These are phyloP conservation scores for Carcina quercana DNA, from an alignment of 2,888 invertebrate genomes.

Conservation along the genomic window DNA sequence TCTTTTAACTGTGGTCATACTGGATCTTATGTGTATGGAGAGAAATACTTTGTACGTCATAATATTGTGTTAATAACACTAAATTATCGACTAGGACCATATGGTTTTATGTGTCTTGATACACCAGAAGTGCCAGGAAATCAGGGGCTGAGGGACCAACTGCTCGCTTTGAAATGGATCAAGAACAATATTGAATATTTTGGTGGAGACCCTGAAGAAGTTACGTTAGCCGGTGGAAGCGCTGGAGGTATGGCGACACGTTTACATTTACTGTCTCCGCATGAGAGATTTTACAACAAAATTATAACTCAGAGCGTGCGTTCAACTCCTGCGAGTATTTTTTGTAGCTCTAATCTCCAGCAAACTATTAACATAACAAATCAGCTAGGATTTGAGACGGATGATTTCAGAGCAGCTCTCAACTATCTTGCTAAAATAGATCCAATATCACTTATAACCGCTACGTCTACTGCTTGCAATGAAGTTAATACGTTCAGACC, in stretches of 20 bases:
- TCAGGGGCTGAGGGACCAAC: slow-evolving; percentile 51
- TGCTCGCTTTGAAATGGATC: slow-evolving; percentile 49
- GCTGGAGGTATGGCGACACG: no score
- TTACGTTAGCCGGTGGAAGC: slow-evolving; percentile 51
- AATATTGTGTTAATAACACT: slow-evolving; percentile 47
- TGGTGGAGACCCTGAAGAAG: slow-evolving; percentile 48
- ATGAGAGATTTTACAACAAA: no score
- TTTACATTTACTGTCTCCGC: no score
- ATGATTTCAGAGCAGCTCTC: no score
- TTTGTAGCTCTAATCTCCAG: no score
- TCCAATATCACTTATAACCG: no score
- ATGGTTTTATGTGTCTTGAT: slow-evolving; percentile 53
- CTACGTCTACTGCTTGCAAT: no score
- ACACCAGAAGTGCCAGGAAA: slow-evolving; percentile 51
- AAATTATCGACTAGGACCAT: slow-evolving; percentile 52
- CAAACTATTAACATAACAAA: no score
- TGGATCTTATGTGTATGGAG: slow-evolving; percentile 44
- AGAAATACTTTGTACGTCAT: slow-evolving; percentile 40
- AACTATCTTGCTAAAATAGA: no score
- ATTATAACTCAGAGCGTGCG: no score
- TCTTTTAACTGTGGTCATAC: slow-evolving; percentile 56
- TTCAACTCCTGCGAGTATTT: no score
- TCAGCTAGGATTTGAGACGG: no score
- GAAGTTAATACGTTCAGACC: neutral
- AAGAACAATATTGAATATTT: slow-evolving; percentile 41